phyloP scores from a whole-genome alignment of 2,888 invertebrate genomes.

The Rhingia rostrata region DNA sequence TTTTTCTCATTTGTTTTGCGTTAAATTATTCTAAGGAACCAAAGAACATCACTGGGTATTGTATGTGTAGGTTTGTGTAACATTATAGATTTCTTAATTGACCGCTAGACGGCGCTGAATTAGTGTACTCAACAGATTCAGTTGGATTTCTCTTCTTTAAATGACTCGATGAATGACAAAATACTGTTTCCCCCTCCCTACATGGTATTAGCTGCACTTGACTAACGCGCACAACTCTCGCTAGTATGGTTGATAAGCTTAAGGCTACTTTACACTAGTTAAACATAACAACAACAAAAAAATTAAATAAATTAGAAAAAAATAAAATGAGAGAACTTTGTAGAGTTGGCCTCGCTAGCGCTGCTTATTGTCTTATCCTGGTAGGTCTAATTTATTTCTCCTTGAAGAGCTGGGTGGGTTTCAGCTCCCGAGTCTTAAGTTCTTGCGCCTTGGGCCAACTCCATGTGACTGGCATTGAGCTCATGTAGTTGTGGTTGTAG shows the following conservation, averaged over 20 bases:
- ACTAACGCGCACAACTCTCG: conserved; percentile 20
- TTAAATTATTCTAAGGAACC: conserved; percentile 49
- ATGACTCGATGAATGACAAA: conserved; percentile 58
- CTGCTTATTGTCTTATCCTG: conserved; percentile 25
- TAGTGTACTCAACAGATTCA: conserved; percentile 38
- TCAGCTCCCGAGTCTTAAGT: conserved; percentile 81
- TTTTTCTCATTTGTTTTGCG: background rate
- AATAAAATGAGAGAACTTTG: conserved; percentile 49
- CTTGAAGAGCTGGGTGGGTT: conserved; percentile 80
- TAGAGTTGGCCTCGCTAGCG: conserved; percentile 54
- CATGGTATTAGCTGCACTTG: background rate
- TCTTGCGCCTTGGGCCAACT: conserved; percentile 84
- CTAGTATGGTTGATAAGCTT: conserved; percentile 37
- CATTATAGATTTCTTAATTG: conserved; percentile 13
- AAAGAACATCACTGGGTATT: conserved; percentile 39
- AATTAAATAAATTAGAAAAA: conserved; percentile 14
- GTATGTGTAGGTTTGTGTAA: conserved; percentile 4
- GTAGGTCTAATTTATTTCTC: conserved; percentile 59
- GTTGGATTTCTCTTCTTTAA: conserved; percentile 3
- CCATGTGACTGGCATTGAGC: conserved; percentile 89
- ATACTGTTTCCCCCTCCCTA: conserved; percentile 50
- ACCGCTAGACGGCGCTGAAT: conserved; percentile 48
- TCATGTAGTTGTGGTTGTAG: conserved; percentile 91
- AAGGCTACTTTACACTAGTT: conserved; percentile 48
- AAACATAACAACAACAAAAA: conserved; percentile 25